A percentile compares a stretch with the other conserved stretches of the same genome.
phyloP scores from a whole-genome alignment of 2,113 vertebrate genomes.

The Actenoides lindsayi region DNA sequence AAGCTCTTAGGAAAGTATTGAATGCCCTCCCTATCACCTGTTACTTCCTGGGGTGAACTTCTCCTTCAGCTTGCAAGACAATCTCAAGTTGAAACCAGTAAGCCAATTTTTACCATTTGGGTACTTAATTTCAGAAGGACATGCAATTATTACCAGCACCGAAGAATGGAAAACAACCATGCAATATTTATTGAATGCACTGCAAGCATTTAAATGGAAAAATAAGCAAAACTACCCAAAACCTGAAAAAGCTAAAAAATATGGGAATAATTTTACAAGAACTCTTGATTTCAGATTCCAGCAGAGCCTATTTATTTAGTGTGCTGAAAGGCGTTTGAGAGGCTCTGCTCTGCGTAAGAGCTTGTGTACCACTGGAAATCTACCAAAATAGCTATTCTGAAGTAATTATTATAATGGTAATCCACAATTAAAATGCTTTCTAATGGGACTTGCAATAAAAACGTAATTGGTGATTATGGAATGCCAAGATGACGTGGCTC shows the following conservation, averaged over 20 bases:
- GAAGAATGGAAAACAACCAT: not conserved
- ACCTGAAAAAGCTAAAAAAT: not conserved
- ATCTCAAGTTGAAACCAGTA: not conserved
- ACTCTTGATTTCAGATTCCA: not conserved
- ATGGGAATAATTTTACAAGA: not conserved
- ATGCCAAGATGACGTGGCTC: not conserved
- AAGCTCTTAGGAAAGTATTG: not conserved
- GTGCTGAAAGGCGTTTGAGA: not conserved
- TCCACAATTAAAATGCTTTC: constrained; percentile 41
- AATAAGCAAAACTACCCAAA: not conserved
- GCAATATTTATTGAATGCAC: not conserved
- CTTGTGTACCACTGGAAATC: not conserved
- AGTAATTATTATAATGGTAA: constrained; percentile 28
- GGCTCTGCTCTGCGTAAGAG: not conserved
- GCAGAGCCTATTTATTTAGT: not conserved
- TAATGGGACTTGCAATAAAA: constrained; percentile 28
- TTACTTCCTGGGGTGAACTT: not conserved
- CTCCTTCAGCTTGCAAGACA: not conserved
- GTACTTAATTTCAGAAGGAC: not conserved
- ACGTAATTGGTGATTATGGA: not conserved
- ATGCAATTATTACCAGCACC: not conserved
- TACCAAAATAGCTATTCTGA: constrained; percentile 16
- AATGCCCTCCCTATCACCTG: not conserved
- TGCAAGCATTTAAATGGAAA: not conserved
- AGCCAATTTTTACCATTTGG: not conserved